These are phyloP conservation scores for Climacteris rufus DNA, from an alignment of 2,113 vertebrate species.

Conservation along the genomic window DNA sequence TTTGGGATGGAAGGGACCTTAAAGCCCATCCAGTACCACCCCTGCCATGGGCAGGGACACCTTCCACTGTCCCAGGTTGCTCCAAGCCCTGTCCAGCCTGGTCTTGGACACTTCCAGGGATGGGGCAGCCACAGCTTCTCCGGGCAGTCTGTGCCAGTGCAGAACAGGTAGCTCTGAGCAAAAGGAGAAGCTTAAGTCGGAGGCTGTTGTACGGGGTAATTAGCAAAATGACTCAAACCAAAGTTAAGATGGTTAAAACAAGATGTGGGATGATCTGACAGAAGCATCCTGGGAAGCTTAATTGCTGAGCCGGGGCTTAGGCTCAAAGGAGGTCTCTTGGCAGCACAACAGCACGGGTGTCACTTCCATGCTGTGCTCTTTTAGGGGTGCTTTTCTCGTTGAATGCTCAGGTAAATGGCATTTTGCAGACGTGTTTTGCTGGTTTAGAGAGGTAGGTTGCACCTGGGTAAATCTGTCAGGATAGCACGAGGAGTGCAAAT, in stretches of 20 bases:
- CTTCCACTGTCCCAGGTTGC: not conserved
- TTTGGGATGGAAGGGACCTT: not conserved
- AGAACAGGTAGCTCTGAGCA: not conserved
- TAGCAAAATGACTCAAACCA: not conserved
- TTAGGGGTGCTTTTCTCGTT: not conserved
- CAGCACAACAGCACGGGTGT: not conserved
- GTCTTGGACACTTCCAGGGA: not conserved
- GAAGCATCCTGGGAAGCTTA: no score
- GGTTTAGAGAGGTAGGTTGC: not conserved
- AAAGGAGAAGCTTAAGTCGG: not conserved
- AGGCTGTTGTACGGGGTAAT: accelerated
- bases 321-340: not conserved
- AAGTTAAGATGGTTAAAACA: not conserved
- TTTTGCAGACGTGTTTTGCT: not conserved
- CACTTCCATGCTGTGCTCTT: not conserved
- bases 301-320: not conserved
- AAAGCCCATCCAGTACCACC: not conserved
- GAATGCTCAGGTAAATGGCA: not conserved
- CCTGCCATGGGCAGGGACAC: not conserved
- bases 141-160: accelerated
- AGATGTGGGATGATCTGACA: not conserved
- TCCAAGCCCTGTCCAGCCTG: accelerated
- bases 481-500: not conserved
- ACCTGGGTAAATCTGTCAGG: not conserved
- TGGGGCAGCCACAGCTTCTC: not conserved